Base-by-base conservation (phyloP, 2,888 invertebrate genomes). In the Isoperla grammatica region DNA sequence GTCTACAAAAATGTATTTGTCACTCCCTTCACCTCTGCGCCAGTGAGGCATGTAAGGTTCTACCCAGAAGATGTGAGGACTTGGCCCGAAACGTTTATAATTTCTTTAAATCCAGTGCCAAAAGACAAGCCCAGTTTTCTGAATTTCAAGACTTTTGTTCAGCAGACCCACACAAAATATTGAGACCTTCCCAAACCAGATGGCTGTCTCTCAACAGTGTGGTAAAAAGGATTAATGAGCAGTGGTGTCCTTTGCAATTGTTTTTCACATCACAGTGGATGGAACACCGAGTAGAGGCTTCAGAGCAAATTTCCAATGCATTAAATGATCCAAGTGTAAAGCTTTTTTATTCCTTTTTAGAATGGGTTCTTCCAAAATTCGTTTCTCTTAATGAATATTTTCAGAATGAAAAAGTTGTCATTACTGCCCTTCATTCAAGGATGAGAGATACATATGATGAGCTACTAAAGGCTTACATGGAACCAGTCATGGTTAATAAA, bases 21-120 rank as follows among this genome's bases (percentile, higher is more conserved):
- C 71, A 71, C 50, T 69, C 70, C 40, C 65, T 71, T 1, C 69
- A 72, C 63, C 57, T 73, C 2, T 69, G 67, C 40, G 69, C 69
- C 1, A 70, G 69, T 43, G 67, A 70, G 62, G 69, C 71, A 1
- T 71, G 71, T 61, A 66, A 67, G 29, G 64, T 65, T 11, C 63
- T 72, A 2, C 72, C 72, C n/a, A 61, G 68, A 57, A 64, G 59
- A 0, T 66, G 68, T 46, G 71, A 72, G 63, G 69, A 70, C 61
- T 59, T 71, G 13, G 67, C 71, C 3, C 63, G 70, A 58, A 65
- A 65, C 22, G 65, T 71, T 55, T 70, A 69, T 57, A 61, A 40
- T 23, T 68, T 65, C 56, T 70, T 71, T 60, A 66, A 66, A 23
- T 37, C 48, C 9, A 64, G 64, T 43, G 55, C 59, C 22, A 67